Evolutionary conservation across 2,888 invertebrate genomes (phyloP).

Genomic region (Hybos culiciformis): DNA sequence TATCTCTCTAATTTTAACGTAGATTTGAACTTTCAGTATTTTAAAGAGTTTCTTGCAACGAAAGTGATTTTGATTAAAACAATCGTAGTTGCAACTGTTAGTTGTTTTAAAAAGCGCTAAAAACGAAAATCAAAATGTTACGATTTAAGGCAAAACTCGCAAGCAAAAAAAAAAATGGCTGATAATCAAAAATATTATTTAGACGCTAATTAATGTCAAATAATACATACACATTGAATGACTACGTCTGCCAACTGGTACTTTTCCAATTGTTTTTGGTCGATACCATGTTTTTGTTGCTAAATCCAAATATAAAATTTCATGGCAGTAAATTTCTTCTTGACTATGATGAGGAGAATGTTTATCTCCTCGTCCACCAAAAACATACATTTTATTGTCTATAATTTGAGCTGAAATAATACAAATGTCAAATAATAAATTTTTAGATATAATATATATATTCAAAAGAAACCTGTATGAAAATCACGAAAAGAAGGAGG

Average conservation of each 20-base stretch:
- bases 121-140: background rate
- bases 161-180: conserved; percentile 3
- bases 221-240: conserved; percentile 73
- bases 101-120: conserved; percentile 1
- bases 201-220: background rate
- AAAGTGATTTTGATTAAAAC: no score
- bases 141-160: background rate
- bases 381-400: conserved; percentile 70
- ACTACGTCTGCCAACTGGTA: conserved; percentile 71
- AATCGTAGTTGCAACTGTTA: no score
- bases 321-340: conserved; percentile 64
- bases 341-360: conserved; percentile 48
- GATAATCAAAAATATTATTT: conserved; percentile 1
- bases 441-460: no score
- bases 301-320: conserved; percentile 63
- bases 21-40: no score
- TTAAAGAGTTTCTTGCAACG: conserved; percentile 1
- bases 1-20: no score
- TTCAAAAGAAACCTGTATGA: no score
- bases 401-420: conserved; percentile 70
- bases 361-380: conserved; percentile 74
- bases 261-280: conserved; percentile 45
- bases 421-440: no score
- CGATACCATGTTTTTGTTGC: conserved; percentile 53
- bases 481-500: conserved; percentile 71